Evolutionary conservation across 2,113 vertebrate species (phyloP).

Genomic region (Nannobrachium achirus): DNA sequence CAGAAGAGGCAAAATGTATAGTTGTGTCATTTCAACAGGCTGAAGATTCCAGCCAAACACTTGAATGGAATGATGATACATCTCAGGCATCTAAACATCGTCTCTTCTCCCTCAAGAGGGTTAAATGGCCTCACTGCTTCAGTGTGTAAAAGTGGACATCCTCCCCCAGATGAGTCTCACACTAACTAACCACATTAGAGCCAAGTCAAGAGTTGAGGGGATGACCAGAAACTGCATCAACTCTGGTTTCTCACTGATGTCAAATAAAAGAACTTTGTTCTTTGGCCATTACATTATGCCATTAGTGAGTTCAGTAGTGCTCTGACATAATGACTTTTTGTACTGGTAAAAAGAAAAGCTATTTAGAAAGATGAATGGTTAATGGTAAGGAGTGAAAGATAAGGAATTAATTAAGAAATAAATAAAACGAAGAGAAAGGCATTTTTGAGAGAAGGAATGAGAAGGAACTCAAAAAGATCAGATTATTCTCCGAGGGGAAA

Average conservation of each 20-base stretch:
- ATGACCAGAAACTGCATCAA: neutral
- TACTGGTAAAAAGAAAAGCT: too few species aligned
- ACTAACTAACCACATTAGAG: neutral
- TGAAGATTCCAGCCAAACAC: conserved; percentile 22
- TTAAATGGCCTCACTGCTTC: conserved; percentile 19
- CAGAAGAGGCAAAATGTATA: too few species aligned
- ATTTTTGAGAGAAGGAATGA: neutral
- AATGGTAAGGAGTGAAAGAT: too few species aligned
- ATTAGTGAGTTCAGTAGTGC: neutral
- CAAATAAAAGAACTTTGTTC: conserved; percentile 1
- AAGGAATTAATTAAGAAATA: too few species aligned
- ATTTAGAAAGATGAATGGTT: too few species aligned
- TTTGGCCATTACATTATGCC: neutral
- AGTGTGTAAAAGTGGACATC: conserved; percentile 8
- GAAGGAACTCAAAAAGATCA: neutral
- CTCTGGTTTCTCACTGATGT: conserved; percentile 26
- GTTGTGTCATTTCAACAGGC: conserved; percentile 28
- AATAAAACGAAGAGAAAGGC: too few species aligned
- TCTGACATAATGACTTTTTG: neutral
- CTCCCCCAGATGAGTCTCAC: neutral
- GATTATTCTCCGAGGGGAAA: too few species aligned
- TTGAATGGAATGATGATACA: conserved; percentile 37
- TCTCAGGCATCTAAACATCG: conserved; percentile 38
- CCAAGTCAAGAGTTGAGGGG: conserved; percentile 5
- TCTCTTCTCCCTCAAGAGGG: conserved; percentile 15